Conservation (phyloP, 2,888 invertebrate species). For the Thereva unica region DNA sequence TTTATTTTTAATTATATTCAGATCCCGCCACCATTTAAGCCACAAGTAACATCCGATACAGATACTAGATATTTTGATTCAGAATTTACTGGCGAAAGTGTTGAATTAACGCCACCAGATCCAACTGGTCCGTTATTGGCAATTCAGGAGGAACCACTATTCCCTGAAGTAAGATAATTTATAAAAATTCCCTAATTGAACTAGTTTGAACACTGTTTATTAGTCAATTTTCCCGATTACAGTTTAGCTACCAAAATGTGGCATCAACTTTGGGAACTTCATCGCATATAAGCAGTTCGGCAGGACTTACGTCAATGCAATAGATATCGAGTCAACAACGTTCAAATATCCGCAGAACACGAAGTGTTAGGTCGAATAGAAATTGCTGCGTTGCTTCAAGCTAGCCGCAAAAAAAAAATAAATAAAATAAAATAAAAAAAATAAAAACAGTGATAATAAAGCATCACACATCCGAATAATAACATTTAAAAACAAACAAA, state of each 20-base stretch:
- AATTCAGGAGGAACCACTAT: slow-evolving; percentile 73
- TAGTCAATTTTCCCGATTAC: slow-evolving; percentile 49
- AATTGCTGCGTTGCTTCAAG: not conserved
- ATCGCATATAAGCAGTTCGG: slow-evolving; percentile 65
- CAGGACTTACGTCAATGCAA: slow-evolving; percentile 59
- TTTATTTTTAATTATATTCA: slow-evolving; percentile 49
- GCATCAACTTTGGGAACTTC: slow-evolving; percentile 69
- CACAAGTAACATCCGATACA: slow-evolving; percentile 91
- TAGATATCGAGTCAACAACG: slow-evolving; percentile 47
- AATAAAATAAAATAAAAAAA: no score
- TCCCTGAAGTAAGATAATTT: slow-evolving; percentile 60
- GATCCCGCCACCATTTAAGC: slow-evolving; percentile 92
- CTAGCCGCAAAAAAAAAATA: no score
- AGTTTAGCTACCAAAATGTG: slow-evolving; percentile 82
- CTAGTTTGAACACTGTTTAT: slow-evolving; percentile 10
- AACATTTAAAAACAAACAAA: not conserved
- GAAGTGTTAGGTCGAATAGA: not conserved
- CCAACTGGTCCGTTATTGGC: slow-evolving; percentile 62
- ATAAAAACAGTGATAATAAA: not conserved
- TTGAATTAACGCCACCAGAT: slow-evolving; percentile 94
- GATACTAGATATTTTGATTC: slow-evolving; percentile 98
- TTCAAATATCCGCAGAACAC: not conserved
- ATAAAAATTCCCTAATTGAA: not conserved
- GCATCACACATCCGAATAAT: not conserved
- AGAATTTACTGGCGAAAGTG: slow-evolving; percentile 96